phyloP scores from a whole-genome alignment of 2,888 invertebrate genomes.

The Myathropa florea region DNA sequence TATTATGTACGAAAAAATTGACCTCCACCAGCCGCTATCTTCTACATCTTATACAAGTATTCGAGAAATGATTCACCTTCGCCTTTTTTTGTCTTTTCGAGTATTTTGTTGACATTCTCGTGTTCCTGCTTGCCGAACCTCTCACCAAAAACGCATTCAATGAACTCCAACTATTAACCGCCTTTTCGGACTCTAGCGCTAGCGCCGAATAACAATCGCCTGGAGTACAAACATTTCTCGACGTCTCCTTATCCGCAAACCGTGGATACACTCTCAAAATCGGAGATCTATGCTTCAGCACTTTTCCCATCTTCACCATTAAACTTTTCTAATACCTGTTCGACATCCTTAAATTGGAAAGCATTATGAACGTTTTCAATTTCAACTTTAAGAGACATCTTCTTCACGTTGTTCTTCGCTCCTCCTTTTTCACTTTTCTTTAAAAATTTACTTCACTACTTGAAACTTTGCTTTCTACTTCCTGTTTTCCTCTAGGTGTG shows the following conservation, averaged over 20 bases:
- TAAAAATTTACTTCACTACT: too few species aligned
- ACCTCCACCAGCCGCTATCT: conserved; percentile 20
- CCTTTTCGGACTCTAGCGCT: conserved; percentile 22
- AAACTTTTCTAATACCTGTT: too few species aligned
- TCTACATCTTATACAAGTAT: conserved; percentile 41
- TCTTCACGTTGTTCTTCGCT: too few species aligned
- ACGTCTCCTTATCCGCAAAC: conserved; percentile 40
- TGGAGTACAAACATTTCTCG: conserved; percentile 43
- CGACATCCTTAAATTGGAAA: too few species aligned
- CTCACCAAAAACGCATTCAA: conserved; percentile 20
- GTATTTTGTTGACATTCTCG: neutral
- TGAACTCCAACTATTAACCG: conserved; percentile 16
- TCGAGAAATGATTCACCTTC: conserved; percentile 31
- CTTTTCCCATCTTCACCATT: conserved; percentile 35
- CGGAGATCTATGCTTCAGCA: conserved; percentile 28
- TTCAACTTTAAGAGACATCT: too few species aligned
- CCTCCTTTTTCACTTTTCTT: too few species aligned
- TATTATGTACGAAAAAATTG: conserved; percentile 6
- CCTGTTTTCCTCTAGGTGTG: too few species aligned
- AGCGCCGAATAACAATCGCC: conserved; percentile 42
- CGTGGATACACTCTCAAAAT: conserved; percentile 31
- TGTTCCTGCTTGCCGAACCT: conserved; percentile 12
- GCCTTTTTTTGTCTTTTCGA: conserved; percentile 22
- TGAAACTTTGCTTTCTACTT: too few species aligned
- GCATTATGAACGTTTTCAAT: too few species aligned